phyloP scores from a whole-genome alignment of 2,888 invertebrate species.

The Eupeodes latifasciatus region DNA sequence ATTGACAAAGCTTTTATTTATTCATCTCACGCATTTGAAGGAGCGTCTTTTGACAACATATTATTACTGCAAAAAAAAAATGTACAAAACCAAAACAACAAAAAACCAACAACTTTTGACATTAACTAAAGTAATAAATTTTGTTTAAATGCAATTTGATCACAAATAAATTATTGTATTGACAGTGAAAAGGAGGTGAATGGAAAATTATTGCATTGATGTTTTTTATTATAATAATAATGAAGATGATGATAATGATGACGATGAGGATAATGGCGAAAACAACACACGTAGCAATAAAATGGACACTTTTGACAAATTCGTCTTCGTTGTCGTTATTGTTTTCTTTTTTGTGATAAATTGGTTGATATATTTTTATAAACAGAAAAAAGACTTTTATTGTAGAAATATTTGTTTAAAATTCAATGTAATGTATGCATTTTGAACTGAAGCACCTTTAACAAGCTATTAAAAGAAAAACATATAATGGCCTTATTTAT shows the following conservation, averaged over 20 bases:
- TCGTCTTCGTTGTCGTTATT: neutral
- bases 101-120: conserved; percentile 53
- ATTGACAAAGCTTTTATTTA: conserved; percentile 4
- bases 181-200: conserved; percentile 46
- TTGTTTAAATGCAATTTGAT: conserved; percentile 64
- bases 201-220: conserved; percentile 5
- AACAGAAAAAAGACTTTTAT: neutral
- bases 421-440: neutral
- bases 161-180: conserved; percentile 57
- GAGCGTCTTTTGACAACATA: conserved; percentile 70
- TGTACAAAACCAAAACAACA: neutral
- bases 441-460: neutral
- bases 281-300: conserved; percentile 40
- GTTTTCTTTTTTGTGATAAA: neutral
- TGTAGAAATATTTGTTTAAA: neutral
- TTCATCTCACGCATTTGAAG: conserved; percentile 57
- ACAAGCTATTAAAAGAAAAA: too few relatives aligned
- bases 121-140: conserved; percentile 72
- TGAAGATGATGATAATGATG: neutral
- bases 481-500: too few relatives aligned
- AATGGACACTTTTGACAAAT: conserved; percentile 42
- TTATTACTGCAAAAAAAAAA: conserved; percentile 51
- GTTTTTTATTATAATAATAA: neutral
- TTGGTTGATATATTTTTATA: neutral
- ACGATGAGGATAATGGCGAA: neutral